phyloP scores from a whole-genome alignment of 2,797 vertebrate genomes.

The Neosalanx taihuensis region DNA sequence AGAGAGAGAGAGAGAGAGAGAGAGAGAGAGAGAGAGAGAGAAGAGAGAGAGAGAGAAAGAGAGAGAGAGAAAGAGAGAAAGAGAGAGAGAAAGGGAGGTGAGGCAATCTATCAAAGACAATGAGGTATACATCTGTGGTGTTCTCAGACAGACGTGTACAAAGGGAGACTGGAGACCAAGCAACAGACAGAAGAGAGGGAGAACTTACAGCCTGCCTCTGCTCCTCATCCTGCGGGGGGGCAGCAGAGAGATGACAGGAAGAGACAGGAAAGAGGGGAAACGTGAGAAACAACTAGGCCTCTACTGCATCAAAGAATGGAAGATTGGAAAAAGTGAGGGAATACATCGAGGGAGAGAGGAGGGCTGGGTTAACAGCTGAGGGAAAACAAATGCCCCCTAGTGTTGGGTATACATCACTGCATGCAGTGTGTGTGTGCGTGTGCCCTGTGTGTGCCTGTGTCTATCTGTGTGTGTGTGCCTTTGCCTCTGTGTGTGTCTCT shows the following conservation, averaged over 20 bases:
- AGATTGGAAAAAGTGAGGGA: neutral
- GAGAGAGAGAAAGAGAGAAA: neutral
- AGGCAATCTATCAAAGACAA: neutral
- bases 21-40: too few relatives aligned
- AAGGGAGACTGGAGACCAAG: neutral
- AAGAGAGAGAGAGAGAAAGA: neutral
- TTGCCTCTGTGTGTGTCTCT: too few relatives aligned
- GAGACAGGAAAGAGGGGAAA: slow-evolving; percentile 21
- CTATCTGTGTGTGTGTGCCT: too few relatives aligned
- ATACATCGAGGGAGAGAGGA: neutral
- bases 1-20: neutral
- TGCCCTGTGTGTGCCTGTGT: too few relatives aligned
- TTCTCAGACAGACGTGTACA: neutral
- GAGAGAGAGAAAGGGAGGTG: neutral
- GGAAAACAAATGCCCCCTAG: slow-evolving; percentile 47
- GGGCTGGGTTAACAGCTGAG: neutral
- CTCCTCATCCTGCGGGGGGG: slow-evolving; percentile 86
- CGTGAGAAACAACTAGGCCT: neutral
- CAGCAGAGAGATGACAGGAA: slow-evolving; percentile 59
- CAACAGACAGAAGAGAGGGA: neutral
- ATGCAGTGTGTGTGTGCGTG: slow-evolving; percentile 7
- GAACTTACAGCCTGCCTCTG: slow-evolving; percentile 98
- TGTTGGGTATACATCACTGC: slow-evolving; percentile 26
- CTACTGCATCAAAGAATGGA: neutral
- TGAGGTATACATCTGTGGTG: too few relatives aligned